Evolutionary conservation across 2,797 vertebrate genomes (phyloP).

Genomic region (Fringilla coelebs): DNA sequence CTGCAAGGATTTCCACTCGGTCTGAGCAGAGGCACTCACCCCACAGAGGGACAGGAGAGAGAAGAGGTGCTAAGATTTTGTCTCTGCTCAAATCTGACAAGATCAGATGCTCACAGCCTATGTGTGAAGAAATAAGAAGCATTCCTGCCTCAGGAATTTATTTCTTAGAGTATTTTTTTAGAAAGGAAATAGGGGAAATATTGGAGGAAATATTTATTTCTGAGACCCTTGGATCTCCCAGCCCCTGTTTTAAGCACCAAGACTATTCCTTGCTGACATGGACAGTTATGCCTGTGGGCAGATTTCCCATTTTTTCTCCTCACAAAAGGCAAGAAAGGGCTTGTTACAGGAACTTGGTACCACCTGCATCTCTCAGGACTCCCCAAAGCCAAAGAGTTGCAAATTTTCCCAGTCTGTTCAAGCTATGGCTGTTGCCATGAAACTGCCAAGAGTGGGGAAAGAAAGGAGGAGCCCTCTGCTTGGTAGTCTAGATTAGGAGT

Average conservation of each 20-base stretch:
- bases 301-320: not conserved
- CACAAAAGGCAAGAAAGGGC: not conserved
- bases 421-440: not conserved
- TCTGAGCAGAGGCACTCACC: not conserved
- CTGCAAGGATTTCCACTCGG: accelerated
- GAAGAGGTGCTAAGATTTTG: not conserved
- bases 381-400: not conserved
- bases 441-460: not conserved
- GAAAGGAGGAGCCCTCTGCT: not conserved
- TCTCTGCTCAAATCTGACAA: not conserved
- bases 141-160: not conserved
- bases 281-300: not conserved
- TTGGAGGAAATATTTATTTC: not conserved
- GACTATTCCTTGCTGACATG: not conserved
- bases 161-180: not conserved
- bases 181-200: not conserved
- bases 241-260: not conserved
- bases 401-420: not conserved
- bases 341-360: not conserved
- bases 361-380: not conserved
- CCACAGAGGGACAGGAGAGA: not conserved
- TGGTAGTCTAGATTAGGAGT: not conserved
- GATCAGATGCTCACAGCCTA: not conserved
- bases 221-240: not conserved
- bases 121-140: not conserved